Evolutionary conservation across 2,113 vertebrate genomes (phyloP).

Genomic region (Ranitomeya imitator): DNA sequence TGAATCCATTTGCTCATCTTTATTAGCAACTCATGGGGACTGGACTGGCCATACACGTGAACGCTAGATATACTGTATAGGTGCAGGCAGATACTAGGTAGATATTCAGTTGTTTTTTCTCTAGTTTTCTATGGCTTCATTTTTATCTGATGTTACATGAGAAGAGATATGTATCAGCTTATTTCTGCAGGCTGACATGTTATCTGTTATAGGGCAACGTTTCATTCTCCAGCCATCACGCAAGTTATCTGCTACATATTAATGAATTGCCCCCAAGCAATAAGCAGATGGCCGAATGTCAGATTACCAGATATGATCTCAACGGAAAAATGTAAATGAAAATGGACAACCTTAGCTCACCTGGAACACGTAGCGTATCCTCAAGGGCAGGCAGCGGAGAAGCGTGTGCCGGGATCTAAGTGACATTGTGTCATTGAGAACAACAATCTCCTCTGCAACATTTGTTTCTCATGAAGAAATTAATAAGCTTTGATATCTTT

Average conservation of each 20-base stretch:
- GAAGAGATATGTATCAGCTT: not conserved
- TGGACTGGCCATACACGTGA: too few species aligned
- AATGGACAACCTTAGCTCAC: conserved; percentile 45
- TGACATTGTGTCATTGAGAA: conserved; percentile 4
- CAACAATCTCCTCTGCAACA: not conserved
- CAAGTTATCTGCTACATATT: conserved; percentile 37
- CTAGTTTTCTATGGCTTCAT: not conserved
- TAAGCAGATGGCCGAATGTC: conserved; percentile 45
- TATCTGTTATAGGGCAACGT: not conserved
- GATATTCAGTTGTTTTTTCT: not conserved
- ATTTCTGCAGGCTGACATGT: conserved; percentile 9
- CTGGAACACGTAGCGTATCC: not conserved
- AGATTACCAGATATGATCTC: conserved; percentile 25
- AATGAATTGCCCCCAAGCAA: conserved; percentile 39
- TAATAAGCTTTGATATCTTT: conserved; percentile 26
- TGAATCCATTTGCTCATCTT: too few species aligned
- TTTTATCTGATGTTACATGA: conserved; percentile 10
- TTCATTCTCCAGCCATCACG: not conserved
- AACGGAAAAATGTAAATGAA: conserved; percentile 38
- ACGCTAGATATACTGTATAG: not conserved
- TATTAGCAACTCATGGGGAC: too few species aligned
- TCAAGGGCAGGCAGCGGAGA: not conserved
- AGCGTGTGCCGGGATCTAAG: not conserved
- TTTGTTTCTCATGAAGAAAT: conserved; percentile 40
- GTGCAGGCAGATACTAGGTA: not conserved